A percentile compares a stretch with the other conserved stretches of the same genome.
These are phyloP conservation scores for Falco berigora DNA, from an alignment of 2,797 vertebrate species.

Conservation along the genomic window DNA sequence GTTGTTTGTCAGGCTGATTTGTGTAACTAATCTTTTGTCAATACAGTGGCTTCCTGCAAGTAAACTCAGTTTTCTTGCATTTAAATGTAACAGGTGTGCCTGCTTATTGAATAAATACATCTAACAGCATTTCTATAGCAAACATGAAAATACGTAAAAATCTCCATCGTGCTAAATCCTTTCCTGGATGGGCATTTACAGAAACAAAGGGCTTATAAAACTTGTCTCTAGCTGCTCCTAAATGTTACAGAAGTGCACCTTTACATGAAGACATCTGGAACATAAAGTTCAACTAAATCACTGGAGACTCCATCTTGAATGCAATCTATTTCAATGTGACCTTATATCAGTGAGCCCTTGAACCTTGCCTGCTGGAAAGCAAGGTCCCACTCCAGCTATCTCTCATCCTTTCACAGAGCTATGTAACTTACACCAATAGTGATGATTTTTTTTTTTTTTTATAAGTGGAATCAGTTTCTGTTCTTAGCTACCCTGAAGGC, in stretches of 20 bases:
- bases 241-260: neutral
- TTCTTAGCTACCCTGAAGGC: neutral
- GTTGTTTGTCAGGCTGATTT: neutral
- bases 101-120: neutral
- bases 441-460: neutral
- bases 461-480: neutral
- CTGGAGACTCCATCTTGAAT: neutral
- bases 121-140: neutral
- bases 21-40: neutral
- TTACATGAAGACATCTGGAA: neutral
- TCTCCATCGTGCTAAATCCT: neutral
- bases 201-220: neutral
- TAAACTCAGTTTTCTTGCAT: neutral
- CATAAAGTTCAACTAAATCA: neutral
- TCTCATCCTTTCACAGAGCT: neutral
- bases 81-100: neutral
- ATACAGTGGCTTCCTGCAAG: neutral
- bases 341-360: neutral
- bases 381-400: neutral
- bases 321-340: neutral
- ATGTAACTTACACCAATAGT: neutral
- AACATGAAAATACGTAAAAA: neutral
- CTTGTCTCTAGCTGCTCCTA: neutral
- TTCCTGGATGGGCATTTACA: neutral
- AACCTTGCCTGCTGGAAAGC: neutral